These are phyloP conservation scores for Corythoichthys intestinalis DNA, from an alignment of 2,113 vertebrate genomes.

Conservation along the genomic window DNA sequence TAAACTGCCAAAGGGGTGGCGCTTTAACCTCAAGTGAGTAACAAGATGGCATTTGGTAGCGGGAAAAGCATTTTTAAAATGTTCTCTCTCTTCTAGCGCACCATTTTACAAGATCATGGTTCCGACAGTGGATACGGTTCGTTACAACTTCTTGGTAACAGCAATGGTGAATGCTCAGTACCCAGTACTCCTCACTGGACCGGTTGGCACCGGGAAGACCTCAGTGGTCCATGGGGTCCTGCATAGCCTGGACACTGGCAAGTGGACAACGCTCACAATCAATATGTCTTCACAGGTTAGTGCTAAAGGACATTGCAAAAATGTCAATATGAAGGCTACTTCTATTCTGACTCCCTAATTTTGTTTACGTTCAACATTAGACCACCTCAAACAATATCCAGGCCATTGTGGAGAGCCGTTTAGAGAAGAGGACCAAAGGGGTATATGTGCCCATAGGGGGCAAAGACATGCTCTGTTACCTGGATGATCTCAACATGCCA, in stretches of 20 bases:
- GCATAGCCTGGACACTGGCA: constrained; percentile 70
- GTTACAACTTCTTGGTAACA: constrained; percentile 81
- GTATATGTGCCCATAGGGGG: constrained; percentile 80
- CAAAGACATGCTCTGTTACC: constrained; percentile 81
- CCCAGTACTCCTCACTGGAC: constrained; percentile 81
- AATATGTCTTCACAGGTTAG: constrained; percentile 89
- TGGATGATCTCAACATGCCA: constrained; percentile 90
- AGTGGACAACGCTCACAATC: constrained; percentile 78
- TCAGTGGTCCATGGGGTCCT: constrained; percentile 81
- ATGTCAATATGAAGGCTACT: neutral
- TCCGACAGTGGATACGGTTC: constrained; percentile 83
- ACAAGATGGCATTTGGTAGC: neutral
- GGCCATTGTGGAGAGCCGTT: constrained; percentile 79
- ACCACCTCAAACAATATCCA: constrained; percentile 83
- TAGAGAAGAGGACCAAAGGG: constrained; percentile 84
- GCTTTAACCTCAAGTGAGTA: constrained; percentile 78
- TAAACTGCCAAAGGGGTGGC: constrained; percentile 80
- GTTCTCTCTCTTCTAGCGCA: constrained; percentile 52
- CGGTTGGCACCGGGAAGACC: constrained; percentile 85
- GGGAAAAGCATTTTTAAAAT: neutral
- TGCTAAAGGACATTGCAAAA: neutral
- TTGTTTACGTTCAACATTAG: constrained; percentile 56
- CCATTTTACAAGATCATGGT: constrained; percentile 89
- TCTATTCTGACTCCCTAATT: neutral
- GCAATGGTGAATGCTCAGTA: constrained; percentile 75